Conservation (phyloP, 2,113 vertebrate species). For the Hemicordylus capensis region DNA sequence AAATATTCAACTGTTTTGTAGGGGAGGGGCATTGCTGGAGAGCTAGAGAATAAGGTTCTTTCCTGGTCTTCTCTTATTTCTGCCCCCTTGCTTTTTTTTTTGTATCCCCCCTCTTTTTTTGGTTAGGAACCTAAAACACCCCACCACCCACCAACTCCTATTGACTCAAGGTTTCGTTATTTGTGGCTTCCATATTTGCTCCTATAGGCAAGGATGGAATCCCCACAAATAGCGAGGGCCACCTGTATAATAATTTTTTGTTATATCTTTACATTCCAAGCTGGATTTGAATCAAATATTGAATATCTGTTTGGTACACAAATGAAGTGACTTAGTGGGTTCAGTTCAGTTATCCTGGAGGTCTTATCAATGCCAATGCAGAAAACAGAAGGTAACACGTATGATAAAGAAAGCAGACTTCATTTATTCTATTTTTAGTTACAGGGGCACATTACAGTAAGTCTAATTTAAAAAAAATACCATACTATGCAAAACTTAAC, state of each 20-base stretch:
- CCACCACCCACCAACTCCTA: no score
- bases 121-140: no score
- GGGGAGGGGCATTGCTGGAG: no score
- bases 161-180: no score
- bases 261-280: neutral
- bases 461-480: neutral
- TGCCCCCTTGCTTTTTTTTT: no score
- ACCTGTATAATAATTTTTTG: neutral
- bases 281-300: constrained; percentile 8
- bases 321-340: constrained; percentile 64
- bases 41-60: no score
- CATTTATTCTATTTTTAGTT: constrained; percentile 30
- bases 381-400: constrained; percentile 80
- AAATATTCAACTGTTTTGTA: no score
- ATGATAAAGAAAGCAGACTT: constrained; percentile 64
- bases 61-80: no score
- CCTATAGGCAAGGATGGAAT: no score
- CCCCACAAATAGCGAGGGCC: no score
- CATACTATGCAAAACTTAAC: neutral
- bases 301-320: constrained; percentile 31
- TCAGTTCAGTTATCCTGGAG: constrained; percentile 84
- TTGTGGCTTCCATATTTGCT: no score
- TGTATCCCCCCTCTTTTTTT: no score
- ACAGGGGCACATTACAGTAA: neutral
- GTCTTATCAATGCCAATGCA: constrained; percentile 77